Evolutionary conservation across 2,113 vertebrate species (phyloP), one percentile per base, ranked within the genome.

Genomic region (Rhagologus leucostigma): DNA sequence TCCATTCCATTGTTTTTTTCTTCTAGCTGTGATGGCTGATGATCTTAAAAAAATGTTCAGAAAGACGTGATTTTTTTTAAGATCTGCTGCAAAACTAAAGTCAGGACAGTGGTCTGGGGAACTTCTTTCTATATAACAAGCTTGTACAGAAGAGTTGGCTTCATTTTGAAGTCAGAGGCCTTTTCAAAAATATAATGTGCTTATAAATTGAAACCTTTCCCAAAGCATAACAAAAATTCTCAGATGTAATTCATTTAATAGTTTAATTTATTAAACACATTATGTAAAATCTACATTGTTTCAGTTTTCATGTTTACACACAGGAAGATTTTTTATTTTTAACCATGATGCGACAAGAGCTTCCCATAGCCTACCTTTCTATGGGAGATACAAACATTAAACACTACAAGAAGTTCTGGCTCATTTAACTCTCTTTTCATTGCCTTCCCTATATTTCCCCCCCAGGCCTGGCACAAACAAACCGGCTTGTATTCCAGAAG

Each of bases 251-350:
- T 96, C 82, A 95, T 97, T 97, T 94, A 96, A 97, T 95, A 97
- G 84, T 91, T 97, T 98, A 96, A 98, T 98, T 98, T 97, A 97
- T 97, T 98, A 97, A 98, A 97, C 97, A 98, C 97, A 96, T 77
- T 97, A 92, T 98, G 96, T 90, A 98, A 98, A 98, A 98, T 98
- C 98, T 98, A 98, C 97, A 97, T 96, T 90, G 84, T 90, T 95
- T 97, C 97, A 93, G 92, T 88, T 96, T 97, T 96, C 94, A 98
- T 97, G 97, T 98, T 98, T 98, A 98, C 97, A 98, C 96, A 97
- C 62, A 93, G 87, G 92, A 97, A 62, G 56, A 41, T 78, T 91
- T 52, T 37, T 57, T 67, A 89, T 87, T 96, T 97, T 97, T 86
- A 89, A 97, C 73, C 87, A 95, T 91, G 87, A 95, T 92, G 91